Conservation (phyloP, 2,113 vertebrate genomes). For the Mesocricetus auratus region DNA sequence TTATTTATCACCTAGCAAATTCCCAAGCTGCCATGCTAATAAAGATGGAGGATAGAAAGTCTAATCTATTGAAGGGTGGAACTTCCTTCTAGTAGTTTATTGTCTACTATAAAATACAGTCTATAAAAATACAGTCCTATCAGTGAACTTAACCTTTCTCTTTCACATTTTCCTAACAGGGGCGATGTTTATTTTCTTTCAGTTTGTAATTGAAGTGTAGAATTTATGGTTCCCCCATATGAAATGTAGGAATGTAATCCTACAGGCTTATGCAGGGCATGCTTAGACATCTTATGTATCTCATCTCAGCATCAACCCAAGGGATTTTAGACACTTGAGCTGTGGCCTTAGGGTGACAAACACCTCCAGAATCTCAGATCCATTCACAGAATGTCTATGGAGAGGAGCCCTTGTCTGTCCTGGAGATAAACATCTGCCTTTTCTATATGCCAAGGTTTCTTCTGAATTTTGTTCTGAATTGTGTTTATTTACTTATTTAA, state of each 20-base stretch:
- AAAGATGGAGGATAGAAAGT: not conserved
- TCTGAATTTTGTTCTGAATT: not conserved
- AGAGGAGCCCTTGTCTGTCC: not conserved
- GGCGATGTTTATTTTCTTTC: slow-evolving; percentile 5
- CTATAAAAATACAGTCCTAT: not conserved
- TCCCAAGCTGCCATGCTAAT: not conserved
- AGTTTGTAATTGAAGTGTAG: not conserved
- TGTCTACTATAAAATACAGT: not conserved
- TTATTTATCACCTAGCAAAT: slow-evolving; percentile 33
- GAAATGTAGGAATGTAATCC: slow-evolving; percentile 4
- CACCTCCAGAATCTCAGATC: not conserved
- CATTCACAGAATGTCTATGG: not conserved
- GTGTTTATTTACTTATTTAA: not conserved
- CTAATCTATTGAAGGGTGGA: not conserved
- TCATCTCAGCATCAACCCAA: not conserved
- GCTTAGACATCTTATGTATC: not conserved
- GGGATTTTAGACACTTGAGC: not conserved
- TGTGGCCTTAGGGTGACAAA: not conserved
- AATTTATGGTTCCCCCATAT: not conserved
- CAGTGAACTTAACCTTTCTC: not conserved
- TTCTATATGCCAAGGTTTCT: not conserved
- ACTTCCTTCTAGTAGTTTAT: slow-evolving; percentile 9
- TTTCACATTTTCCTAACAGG: not conserved
- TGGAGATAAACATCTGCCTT: not conserved
- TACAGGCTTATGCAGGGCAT: not conserved